Percentiles rank a stretch among this genome's conserved stretches.
Evolutionary conservation across 1,140 invertebrate genomes (phyloP).

Genomic region (Diprion similis): DNA sequence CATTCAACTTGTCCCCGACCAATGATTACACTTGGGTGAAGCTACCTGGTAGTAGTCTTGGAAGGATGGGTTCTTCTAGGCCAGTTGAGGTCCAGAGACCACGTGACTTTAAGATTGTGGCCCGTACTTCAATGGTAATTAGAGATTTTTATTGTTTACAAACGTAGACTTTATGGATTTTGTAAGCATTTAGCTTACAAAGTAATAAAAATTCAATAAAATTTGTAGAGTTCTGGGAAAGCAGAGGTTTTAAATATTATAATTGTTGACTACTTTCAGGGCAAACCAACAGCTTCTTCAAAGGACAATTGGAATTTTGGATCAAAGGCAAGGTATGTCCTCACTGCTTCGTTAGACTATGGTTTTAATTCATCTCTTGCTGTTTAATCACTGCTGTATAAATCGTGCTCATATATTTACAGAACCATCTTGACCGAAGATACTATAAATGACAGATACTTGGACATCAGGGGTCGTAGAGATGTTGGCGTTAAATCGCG

Average conservation of each 20-base stretch:
- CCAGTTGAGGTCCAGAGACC: conserved; percentile 43
- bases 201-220: neutral
- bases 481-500: conserved; percentile 59
- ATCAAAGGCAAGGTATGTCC: conserved; percentile 47
- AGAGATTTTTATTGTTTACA: conserved; percentile 14
- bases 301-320: conserved; percentile 51
- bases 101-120: conserved; percentile 48
- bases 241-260: too few species aligned
- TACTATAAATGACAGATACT: conserved; percentile 55
- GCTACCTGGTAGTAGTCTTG: conserved; percentile 27
- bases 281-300: conserved; percentile 35
- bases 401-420: neutral
- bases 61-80: conserved; percentile 35
- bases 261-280: conserved; percentile 29
- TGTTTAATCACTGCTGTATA: neutral
- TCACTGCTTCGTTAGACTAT: neutral
- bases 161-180: conserved; percentile 9
- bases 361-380: neutral
- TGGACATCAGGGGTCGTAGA: conserved; percentile 44
- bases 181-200: neutral
- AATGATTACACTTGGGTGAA: conserved; percentile 53
- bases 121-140: conserved; percentile 43
- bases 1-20: conserved; percentile 51
- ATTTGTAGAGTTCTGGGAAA: neutral
- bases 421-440: conserved; percentile 53